A percentile compares a stretch with the other conserved stretches of the same genome.
phyloP scores from a whole-genome alignment of 2,797 vertebrate genomes.

The Echiichthys vipera region DNA sequence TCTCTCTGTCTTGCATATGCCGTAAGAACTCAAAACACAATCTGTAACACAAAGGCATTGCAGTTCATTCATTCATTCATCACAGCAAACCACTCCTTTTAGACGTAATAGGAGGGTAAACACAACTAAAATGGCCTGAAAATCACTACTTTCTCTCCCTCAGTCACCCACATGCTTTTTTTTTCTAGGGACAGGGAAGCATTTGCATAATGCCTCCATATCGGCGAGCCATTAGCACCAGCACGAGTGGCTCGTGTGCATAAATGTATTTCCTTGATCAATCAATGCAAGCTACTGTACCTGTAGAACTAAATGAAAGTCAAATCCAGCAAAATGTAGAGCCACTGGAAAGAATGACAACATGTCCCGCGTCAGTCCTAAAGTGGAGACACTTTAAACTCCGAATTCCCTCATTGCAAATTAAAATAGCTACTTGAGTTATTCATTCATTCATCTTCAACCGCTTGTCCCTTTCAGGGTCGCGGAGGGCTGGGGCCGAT shows the following conservation, averaged over 20 bases:
- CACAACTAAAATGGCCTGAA: constrained; percentile 62
- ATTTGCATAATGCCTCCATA: constrained; percentile 79
- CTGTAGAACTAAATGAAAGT: constrained; percentile 17
- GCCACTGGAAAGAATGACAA: not conserved
- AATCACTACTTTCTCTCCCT: constrained; percentile 53
- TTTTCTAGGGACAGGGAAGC: constrained; percentile 33
- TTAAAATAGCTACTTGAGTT: no score
- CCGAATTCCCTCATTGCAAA: not conserved
- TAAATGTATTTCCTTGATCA: constrained; percentile 74
- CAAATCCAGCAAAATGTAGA: constrained; percentile 8
- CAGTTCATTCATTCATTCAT: no score
- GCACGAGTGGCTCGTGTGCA: constrained; percentile 67
- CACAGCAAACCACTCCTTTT: constrained; percentile 52
- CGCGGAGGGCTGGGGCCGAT: no score
- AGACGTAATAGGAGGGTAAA: constrained; percentile 55
- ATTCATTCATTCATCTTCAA: no score
- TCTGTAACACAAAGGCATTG: not conserved
- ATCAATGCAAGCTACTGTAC: constrained; percentile 66
- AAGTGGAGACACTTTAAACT: constrained; percentile 10
- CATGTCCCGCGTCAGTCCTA: constrained; percentile 1
- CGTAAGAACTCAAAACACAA: constrained; percentile 11
- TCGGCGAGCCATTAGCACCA: constrained; percentile 73
- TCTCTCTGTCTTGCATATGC: not conserved
- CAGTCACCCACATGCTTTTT: constrained; percentile 49
- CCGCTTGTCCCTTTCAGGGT: no score